Conservation (phyloP, 2,888 invertebrate species). For the Loripinus fragilis region DNA sequence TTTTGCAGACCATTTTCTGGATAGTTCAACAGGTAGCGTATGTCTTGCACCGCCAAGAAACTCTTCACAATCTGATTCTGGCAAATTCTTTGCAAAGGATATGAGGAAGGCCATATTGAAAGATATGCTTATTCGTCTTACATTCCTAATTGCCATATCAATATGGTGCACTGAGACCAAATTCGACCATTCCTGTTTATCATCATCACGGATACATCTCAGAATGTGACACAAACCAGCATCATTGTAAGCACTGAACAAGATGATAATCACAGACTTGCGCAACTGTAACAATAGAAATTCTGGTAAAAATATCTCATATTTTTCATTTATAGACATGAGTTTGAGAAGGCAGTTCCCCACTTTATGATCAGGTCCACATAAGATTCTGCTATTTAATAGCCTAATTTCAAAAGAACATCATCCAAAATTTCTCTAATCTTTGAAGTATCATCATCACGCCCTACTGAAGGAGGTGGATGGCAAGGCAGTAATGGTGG, state of each 20-base stretch:
- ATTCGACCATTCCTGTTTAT: conserved; percentile 21
- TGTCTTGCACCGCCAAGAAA: not conserved
- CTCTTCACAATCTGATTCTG: not conserved
- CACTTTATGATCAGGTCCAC: conserved; percentile 54
- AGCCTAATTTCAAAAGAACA: conserved; percentile 27
- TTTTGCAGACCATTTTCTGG: not conserved
- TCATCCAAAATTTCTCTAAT: conserved; percentile 1
- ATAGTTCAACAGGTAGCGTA: not conserved
- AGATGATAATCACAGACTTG: conserved; percentile 42
- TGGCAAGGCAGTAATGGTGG: not conserved
- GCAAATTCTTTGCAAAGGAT: not conserved
- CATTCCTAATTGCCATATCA: conserved; percentile 34
- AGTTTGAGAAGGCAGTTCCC: too few relatives aligned
- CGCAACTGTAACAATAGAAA: conserved; percentile 43
- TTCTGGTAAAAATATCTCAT: conserved; percentile 40
- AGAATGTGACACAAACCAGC: conserved; percentile 45
- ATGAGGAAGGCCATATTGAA: conserved; percentile 28
- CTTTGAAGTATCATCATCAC: not conserved
- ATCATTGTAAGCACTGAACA: conserved; percentile 41
- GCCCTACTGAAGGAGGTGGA: not conserved
- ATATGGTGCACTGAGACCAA: conserved; percentile 32
- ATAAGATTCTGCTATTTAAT: conserved; percentile 36
- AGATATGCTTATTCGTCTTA: conserved; percentile 26
- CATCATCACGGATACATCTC: conserved; percentile 40
- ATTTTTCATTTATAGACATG: conserved; percentile 12